phyloP scores from a whole-genome alignment of 2,888 invertebrate species.

The Eupsilia transversa region DNA sequence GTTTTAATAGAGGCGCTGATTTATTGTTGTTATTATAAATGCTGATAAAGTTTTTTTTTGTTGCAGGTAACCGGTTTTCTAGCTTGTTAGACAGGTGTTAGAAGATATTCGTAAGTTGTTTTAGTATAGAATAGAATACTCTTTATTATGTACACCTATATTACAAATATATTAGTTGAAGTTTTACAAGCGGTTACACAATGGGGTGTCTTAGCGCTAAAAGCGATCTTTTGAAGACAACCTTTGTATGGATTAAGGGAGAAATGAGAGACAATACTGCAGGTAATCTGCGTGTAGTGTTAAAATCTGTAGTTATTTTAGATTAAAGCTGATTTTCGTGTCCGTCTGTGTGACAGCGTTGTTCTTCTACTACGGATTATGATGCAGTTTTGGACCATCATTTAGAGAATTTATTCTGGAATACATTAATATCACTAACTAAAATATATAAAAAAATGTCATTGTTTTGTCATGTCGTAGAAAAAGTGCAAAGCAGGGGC shows the following conservation, averaged over 20 bases:
- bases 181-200: no score
- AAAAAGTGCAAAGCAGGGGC: neutral
- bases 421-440: neutral
- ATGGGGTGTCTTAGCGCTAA: no score
- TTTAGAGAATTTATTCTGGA: neutral
- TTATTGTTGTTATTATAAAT: constrained; percentile 36
- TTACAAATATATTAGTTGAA: no score
- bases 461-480: neutral
- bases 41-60: constrained; percentile 48
- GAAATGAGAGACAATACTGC: no score
- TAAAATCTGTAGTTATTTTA: neutral
- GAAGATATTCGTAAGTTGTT: constrained; percentile 38
- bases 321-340: neutral
- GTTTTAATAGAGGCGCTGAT: constrained; percentile 27
- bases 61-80: constrained; percentile 59
- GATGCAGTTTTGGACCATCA: neutral
- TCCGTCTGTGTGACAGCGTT: neutral
- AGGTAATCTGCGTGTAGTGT: no score
- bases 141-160: no score
- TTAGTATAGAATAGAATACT: no score
- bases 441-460: no score
- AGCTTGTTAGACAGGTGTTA: constrained; percentile 21
- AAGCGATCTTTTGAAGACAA: no score
- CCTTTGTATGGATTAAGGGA: no score
- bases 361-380: neutral